These are phyloP conservation scores for Lepisosteus osseus DNA, from an alignment of 2,113 vertebrate species.

Conservation along the genomic window DNA sequence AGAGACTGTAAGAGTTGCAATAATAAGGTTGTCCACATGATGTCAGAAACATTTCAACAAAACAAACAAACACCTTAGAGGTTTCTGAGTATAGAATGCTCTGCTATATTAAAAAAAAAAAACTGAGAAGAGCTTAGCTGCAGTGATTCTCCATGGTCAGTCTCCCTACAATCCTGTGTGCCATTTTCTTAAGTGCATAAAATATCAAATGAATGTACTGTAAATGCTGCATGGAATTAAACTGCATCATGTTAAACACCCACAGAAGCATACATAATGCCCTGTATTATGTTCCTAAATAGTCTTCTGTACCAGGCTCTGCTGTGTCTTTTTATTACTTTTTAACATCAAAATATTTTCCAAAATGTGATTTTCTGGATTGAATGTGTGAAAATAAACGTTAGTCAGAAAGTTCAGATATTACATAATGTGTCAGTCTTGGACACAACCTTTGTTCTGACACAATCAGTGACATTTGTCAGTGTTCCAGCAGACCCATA, in stretches of 20 bases:
- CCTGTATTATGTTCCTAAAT: not conserved
- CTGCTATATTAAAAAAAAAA: not conserved
- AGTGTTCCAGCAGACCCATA: slow-evolving; percentile 21
- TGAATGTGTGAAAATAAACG: not conserved
- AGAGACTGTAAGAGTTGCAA: not conserved
- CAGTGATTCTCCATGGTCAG: not conserved
- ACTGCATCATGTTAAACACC: not conserved
- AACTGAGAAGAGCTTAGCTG: not conserved
- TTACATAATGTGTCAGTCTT: slow-evolving; percentile 18
- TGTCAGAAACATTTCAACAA: slow-evolving; percentile 29
- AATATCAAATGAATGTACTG: slow-evolving; percentile 5
- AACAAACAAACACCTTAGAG: not conserved
- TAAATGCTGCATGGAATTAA: slow-evolving; percentile 1
- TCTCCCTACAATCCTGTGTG: slow-evolving; percentile 5
- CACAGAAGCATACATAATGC: not conserved
- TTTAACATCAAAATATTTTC: not conserved
- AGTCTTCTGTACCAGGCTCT: not conserved
- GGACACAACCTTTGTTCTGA: not conserved
- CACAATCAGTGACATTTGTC: slow-evolving; percentile 35
- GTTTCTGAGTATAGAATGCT: not conserved
- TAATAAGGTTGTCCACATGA: slow-evolving; percentile 21
- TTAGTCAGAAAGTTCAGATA: slow-evolving; percentile 5
- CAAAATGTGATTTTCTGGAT: not conserved
- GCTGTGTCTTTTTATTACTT: not conserved
- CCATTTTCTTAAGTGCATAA: slow-evolving; percentile 8